phyloP scores from a whole-genome alignment of 2,797 vertebrate species.

The Eidolon dupreanum region DNA sequence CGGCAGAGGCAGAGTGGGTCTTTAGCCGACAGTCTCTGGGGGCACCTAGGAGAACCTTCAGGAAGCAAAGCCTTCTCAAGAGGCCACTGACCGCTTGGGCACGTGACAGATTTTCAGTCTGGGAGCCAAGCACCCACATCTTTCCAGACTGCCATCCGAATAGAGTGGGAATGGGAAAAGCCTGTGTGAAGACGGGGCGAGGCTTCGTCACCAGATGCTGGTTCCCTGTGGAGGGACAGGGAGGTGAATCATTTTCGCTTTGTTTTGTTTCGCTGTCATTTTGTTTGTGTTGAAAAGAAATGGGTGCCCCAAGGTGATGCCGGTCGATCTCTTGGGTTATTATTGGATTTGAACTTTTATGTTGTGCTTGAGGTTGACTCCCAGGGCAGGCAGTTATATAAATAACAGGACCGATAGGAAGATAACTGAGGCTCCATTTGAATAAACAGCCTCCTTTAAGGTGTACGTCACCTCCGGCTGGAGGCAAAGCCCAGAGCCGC shows the following conservation, averaged over 20 bases:
- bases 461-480: neutral
- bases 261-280: neutral
- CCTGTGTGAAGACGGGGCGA: fast-evolving
- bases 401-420: slow-evolving; percentile 63
- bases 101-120: fast-evolving
- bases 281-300: neutral
- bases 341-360: slow-evolving; percentile 76
- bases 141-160: neutral
- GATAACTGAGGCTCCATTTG: neutral
- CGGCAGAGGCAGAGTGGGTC: neutral
- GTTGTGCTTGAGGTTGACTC: slow-evolving; percentile 75
- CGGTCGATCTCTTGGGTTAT: slow-evolving; percentile 54
- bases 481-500: fast-evolving
- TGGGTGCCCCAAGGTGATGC: neutral
- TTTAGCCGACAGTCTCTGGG: neutral
- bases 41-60: neutral
- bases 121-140: neutral
- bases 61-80: neutral
- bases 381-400: slow-evolving; percentile 71
- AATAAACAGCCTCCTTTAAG: neutral
- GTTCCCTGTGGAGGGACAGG: neutral
- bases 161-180: neutral
- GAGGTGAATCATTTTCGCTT: neutral
- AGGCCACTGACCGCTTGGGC: neutral
- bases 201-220: neutral